Evolutionary conservation across 2,797 vertebrate species (phyloP), one percentile per base, ranked within the genome.

Genomic region (Thripadectes ignobilis): DNA sequence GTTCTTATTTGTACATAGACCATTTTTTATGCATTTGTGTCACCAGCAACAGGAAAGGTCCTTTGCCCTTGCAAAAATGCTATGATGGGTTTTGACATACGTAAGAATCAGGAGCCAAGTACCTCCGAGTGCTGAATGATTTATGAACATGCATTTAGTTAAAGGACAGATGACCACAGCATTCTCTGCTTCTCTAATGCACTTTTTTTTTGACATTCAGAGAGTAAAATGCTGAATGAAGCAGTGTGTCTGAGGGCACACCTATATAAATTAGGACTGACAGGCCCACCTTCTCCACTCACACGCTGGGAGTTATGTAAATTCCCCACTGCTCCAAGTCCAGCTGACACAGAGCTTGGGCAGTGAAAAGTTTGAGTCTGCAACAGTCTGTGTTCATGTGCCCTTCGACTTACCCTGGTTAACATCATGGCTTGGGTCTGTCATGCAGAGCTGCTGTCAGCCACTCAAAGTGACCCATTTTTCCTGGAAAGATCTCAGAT

Each of bases 111-210:
- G 48, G 46, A 86, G 32, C 21, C 9, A 12, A 77, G 19, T 68
- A 48, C 73, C 52, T 85, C 29, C 17, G 43, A 54, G 11, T 54
- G 30, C 59, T 89, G 63, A 83, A 88, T 90, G 26, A 85, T 91
- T 95, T 89, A 91, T 75, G 59, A 72, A 59, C 32, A 18, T 34
- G 63, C 20, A 61, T 91, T 92, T 77, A 83, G 59, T 45, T 78
- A 75, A 63, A 71, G 71, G 46, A 84, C 38, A 84, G 77, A 39
- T 81, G 71, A 87, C 71, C 54, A 68, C 67, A 82, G 54, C 27
- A 51, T 65, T 93, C 2, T 0, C 18, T 52, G 24, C 55, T 85
- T 94, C 58, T 68, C 46, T 84, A 71, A 86, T 34, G 39, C 24
- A 5, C 45, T 46, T 30, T 5, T 27, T 55, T 77, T 92, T 74